Base-by-base conservation (phyloP, 2,888 invertebrate species). In the Diaprepes abbreviatus region DNA sequence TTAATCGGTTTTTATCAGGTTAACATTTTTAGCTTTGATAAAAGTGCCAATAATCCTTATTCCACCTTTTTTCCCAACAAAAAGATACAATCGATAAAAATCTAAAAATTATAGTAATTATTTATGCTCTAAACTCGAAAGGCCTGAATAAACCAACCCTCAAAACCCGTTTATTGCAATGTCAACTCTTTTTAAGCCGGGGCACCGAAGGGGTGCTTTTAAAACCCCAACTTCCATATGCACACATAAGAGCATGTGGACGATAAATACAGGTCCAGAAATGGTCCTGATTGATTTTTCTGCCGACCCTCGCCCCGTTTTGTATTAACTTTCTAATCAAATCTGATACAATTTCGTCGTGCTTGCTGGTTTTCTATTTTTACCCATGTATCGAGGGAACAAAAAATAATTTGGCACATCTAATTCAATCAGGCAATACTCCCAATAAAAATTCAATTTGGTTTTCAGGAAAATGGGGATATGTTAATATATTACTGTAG, bases 311-410 rank as follows among this genome's bases (percentile, higher is more conserved):
- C 43, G 14, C 74, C 55, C 59, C 50, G 74, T 75, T 76, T 76
- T 72, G 67, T 72, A 76, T 79, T 77, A 76, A 76, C 75, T 74
- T 72, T 74, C 75, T 78, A 79, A 79, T 78, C 75, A 74, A 75
- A 77, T 78, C 72, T 69, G 71, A 67, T 72, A 71, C 72, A 62
- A 38, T 50, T 62, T 48, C 50, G 50, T 62, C 62, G 36, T 35
- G 50, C 48, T 48, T 50, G 36, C 50, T 36, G 48, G 50, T 62
- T 62, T 36, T 62, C 31, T 58, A 43, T 58, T 58, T 58, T 58
- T 40, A 6, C 16, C 31, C 45, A 6, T 16, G 52, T 52, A 35
- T 33, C 35, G 35, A 16, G 52, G 35, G 52, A 35, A 10, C 16
- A 31, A 52, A 33, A 52, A 33, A 35, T 52, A 52, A 52, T 35